These are phyloP conservation scores for Tinamus major DNA, from an alignment of 2,797 vertebrate genomes.

Conservation along the genomic window DNA sequence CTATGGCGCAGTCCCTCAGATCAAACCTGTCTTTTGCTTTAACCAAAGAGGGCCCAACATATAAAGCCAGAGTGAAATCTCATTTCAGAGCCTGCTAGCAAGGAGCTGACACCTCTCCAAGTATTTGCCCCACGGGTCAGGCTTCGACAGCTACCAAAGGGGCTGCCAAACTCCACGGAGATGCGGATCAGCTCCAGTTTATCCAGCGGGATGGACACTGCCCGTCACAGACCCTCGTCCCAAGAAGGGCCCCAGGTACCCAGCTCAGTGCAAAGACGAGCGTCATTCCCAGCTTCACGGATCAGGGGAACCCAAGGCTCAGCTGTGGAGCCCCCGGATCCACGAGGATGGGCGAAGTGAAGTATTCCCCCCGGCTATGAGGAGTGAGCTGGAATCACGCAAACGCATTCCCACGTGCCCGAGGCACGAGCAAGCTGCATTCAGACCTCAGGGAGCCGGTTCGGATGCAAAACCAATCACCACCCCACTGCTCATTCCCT, in stretches of 20 bases:
- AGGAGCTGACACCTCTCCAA: neutral
- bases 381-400: neutral
- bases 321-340: neutral
- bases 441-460: neutral
- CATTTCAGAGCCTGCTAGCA: neutral
- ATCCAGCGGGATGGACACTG: neutral
- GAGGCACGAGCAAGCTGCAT: neutral
- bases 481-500: conserved; percentile 31
- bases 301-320: neutral
- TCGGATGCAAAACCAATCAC: neutral
- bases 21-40: neutral
- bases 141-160: neutral
- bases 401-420: neutral
- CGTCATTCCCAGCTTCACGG: neutral
- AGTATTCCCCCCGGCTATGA: neutral
- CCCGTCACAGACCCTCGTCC: neutral
- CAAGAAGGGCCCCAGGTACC: neutral
- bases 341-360: neutral
- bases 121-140: neutral
- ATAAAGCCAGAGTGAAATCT: neutral
- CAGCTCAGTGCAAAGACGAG: neutral
- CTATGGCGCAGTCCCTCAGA: neutral
- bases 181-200: rapidly evolving
- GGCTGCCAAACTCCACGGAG: rapidly evolving
- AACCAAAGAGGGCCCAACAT: neutral